Evolutionary conservation across 2,797 vertebrate species (phyloP), one percentile per base, ranked within the genome.

Genomic region (Acestrorhynchus altus): DNA sequence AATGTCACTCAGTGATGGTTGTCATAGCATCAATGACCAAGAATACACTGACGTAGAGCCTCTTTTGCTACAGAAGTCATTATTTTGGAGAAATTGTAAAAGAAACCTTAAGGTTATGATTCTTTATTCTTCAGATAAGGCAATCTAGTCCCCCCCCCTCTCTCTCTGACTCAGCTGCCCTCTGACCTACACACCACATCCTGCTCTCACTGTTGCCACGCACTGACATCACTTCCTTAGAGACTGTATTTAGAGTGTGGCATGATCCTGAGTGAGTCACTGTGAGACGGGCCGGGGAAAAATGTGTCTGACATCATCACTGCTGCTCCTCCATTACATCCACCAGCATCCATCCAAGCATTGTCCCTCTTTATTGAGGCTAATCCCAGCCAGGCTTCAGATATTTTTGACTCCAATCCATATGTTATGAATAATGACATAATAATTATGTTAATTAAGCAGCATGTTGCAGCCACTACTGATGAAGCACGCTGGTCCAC

Each of bases 141-240:
- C 4, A 40, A 13, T 8, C 54, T 20, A 7, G 20, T 20, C 40
- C 28, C 31, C 35, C 10, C 11, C 47, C 28, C 59, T 35, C 18
- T 39, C 47, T 42, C 68, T 69, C 18, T 44, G 74, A 69, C 46
- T 74, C 72, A 44, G 28, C 52, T 52, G 39, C 42, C 31, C 72
- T 78, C 57, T 78, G 81, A 82, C 64, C 78, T 79, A 49, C 67
- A 20, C 28, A n/a, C n/a, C 4, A 4, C 63, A 61, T 74, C 31
- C 20, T 16, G 60, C 49, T 77, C 64, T 68, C 20, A 20, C 44
- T 69, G 28, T 44, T 39, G 52, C 74, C 66, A 66, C 42, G 7
- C 4, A 24, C 67, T 83, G 78, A 83, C 77, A 80, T 84, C 78
- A 83, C 78, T 76, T 72, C 81, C 80, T 73, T 73, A 78, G 80